Evolutionary conservation across 1,140 invertebrate species (phyloP), one percentile per base, ranked within the genome.

Genomic region (Drosophila persimilis): DNA sequence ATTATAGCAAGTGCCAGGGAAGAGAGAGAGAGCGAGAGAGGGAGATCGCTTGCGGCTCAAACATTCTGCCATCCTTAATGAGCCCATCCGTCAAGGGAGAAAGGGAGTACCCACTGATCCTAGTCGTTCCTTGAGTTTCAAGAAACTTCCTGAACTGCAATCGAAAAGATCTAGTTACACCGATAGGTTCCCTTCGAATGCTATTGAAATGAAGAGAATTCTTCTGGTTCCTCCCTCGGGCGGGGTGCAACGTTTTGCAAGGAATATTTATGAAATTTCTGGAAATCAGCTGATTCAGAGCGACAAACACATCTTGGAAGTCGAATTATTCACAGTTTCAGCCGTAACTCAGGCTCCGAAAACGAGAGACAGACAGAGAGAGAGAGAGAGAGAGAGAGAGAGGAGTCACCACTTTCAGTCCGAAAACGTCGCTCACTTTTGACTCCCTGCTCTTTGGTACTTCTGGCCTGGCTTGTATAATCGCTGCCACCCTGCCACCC

Each of bases 381-480:
- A 24, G 0, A 11, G 9, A 11, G n/a, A n/a, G 8, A n/a, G n/a
- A n/a, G n/a, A 35, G 35, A 11, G 3, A 13, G 35, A 39, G 35
- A 39, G 35, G 35, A 39, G 35, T 39, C 35, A 39, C 35, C 11
- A 39, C 48, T 69, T 69, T n/a, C 67, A 73, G 17, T 64, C 43
- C 59, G 46, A 47, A 44, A 54, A 17, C 24, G 64, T 26, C 56
- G 46, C 29, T 31, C 56, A 66, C 67, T 62, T 63, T 50, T 59
- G 61, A 58, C 58, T 60, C 4, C 53, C 72, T 69, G 63, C 65
- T 73, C 60, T 59, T 22, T 52, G 65, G 61, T 63, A 61, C 61
- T 47, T 61, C 67, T 43, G 57, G 73, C 53, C 47, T 64, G 47
- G 77, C 83, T 86, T 86, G 83, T 88, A 80, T 88, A 86, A 88